Conservation (phyloP, 1,140 invertebrate species). For the Cydia pomonella region DNA sequence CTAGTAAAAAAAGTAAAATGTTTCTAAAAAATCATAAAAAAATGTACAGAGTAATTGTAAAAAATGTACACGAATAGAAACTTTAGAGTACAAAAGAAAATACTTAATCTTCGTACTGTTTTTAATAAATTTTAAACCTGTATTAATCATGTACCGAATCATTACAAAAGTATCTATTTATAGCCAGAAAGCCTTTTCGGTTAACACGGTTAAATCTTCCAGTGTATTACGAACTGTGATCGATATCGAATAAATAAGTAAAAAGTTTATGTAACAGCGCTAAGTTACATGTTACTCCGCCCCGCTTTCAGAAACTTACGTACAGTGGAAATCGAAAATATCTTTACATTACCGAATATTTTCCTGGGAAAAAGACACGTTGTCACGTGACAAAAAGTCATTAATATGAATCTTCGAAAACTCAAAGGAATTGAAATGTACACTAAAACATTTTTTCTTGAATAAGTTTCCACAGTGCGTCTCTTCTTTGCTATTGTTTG, state of each 20-base stretch:
- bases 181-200: not conserved
- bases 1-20: not conserved
- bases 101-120: not conserved
- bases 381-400: too few relatives aligned
- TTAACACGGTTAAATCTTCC: slow-evolving; percentile 11
- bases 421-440: too few relatives aligned
- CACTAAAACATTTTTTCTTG: too few relatives aligned
- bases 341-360: too few relatives aligned
- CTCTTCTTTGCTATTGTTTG: not conserved
- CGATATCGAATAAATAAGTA: not conserved
- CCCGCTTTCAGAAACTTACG: not conserved
- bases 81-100: not conserved
- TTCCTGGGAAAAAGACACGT: too few relatives aligned
- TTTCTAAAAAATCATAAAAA: not conserved
- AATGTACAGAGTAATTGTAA: not conserved
- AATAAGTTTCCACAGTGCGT: not conserved
- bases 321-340: too few relatives aligned
- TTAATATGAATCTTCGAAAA: too few relatives aligned
- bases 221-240: slow-evolving; percentile 21
- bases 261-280: not conserved
- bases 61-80: not conserved
- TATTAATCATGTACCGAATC: too few relatives aligned
- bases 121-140: not conserved
- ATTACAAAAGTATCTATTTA: not conserved
- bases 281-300: not conserved